These are phyloP conservation scores for Thaumatotibia leucotreta DNA, from an alignment of 1,140 invertebrate species.

Conservation along the genomic window DNA sequence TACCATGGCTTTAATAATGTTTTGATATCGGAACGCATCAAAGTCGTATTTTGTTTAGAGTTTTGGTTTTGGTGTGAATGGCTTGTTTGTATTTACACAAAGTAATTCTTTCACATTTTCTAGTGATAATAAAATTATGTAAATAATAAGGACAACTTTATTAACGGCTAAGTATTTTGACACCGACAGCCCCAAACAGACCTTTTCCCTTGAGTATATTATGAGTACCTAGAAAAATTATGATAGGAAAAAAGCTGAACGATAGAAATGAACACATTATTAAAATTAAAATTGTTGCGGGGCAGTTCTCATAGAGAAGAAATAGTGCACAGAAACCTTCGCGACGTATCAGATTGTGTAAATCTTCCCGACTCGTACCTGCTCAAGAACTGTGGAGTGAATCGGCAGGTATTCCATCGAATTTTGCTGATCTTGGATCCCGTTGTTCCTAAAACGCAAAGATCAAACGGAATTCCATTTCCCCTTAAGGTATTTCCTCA, in stretches of 20 bases:
- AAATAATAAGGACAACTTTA: too few species aligned
- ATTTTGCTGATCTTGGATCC: constrained; percentile 38
- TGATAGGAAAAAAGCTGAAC: neutral
- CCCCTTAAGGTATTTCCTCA: constrained; percentile 33
- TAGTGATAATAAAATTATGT: too few species aligned
- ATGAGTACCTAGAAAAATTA: neutral
- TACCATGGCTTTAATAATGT: too few species aligned
- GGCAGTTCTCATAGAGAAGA: constrained; percentile 31
- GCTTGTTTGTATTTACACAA: too few species aligned
- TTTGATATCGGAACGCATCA: too few species aligned
- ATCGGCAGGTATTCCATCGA: constrained; percentile 33
- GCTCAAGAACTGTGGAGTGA: constrained; percentile 33
- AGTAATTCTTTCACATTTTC: too few species aligned
- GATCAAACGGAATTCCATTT: constrained; percentile 45
- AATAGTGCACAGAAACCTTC: constrained; percentile 23
- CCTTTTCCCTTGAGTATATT: neutral
- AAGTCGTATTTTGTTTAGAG: too few species aligned
- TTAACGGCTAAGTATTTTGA: too few species aligned
- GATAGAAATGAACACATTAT: constrained; percentile 31
- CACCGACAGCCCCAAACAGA: neutral
- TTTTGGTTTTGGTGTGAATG: too few species aligned
- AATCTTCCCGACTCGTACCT: constrained; percentile 37
- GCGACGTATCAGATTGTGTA: constrained; percentile 31
- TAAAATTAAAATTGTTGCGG: constrained; percentile 40
- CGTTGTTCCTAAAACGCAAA: constrained; percentile 39